These are phyloP conservation scores for Lordiphosa mommai DNA, from an alignment of 1,140 invertebrate genomes.

Conservation along the genomic window DNA sequence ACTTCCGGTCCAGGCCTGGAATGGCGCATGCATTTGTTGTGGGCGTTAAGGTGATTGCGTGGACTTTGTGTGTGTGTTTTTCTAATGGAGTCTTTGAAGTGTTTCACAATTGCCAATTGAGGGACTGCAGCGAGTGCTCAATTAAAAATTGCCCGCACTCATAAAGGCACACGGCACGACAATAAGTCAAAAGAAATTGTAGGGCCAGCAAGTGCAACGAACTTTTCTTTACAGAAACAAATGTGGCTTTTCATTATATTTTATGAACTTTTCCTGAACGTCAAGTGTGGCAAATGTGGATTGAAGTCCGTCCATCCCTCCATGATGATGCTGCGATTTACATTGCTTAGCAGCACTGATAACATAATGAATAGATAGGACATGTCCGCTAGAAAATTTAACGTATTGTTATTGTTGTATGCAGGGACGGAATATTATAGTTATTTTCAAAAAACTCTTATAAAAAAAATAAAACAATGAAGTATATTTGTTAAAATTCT, in stretches of 20 bases:
- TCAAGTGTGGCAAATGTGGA: conserved; percentile 47
- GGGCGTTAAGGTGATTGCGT: conserved; percentile 9
- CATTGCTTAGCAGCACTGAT: neutral
- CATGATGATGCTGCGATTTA: conserved; percentile 18
- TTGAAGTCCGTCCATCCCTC: conserved; percentile 5
- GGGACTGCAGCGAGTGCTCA: conserved; percentile 24
- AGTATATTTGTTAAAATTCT: too few relatives aligned
- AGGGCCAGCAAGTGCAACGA: conserved; percentile 37
- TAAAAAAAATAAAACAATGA: too few relatives aligned
- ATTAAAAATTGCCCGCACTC: conserved; percentile 38
- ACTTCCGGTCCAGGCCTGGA: conserved; percentile 35
- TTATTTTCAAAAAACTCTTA: too few relatives aligned
- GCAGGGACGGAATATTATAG: too few relatives aligned
- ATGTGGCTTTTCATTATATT: conserved; percentile 72
- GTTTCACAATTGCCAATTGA: conserved; percentile 33
- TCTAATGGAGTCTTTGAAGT: conserved; percentile 58
- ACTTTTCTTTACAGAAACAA: conserved; percentile 33
- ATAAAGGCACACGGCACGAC: conserved; percentile 10
- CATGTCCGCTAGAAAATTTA: too few relatives aligned
- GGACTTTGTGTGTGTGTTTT: conserved; percentile 7
- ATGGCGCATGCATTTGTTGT: conserved; percentile 15
- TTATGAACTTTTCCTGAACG: conserved; percentile 49
- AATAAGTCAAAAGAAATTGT: neutral
- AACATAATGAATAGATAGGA: too few relatives aligned
- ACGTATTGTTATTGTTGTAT: too few relatives aligned